Base-by-base conservation (phyloP, 2,888 invertebrate species). In the Gryllus longicercus region DNA sequence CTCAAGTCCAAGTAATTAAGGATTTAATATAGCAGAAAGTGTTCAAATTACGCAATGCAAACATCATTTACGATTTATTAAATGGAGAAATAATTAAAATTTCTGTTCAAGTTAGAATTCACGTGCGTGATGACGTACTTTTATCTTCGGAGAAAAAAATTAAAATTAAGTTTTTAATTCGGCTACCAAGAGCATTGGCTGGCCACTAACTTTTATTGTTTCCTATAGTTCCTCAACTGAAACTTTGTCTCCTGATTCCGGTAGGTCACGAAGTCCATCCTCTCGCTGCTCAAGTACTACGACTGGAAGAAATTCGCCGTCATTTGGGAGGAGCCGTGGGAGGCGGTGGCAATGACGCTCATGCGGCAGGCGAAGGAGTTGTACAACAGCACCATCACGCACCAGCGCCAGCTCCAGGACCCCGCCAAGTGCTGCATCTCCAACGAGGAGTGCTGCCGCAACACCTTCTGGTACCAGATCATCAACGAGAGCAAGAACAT, bases 301-400 rank as follows among this genome's bases (percentile, higher is more conserved):
- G 92, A 94, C 85, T 99, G 99, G 99, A 92, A 92, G 84, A 96
- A 96, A 87, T 98, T 98, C 88, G 94, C 96, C 38, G 94, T 98
- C 82, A 90, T 97, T 77, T 93, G 94, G 85, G 96, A 96, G 86
- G 92, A 93, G 85, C 89, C 91, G 8, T 95, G 94, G 93, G 89
- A 91, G 84, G 94, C 93, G 2, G 96, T 97, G 38, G 96, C 96
- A 0, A 89, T 93, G 83, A 94, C 94, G 2, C 88, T 98, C 81
- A 91, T 92, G 86, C 91, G 92, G 83, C 93, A 95, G 86, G 96
- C 96, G 0, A 88, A 89, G 84, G 89, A 90, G 83, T 90, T 91
- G 38, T 85, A 86, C 85, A 95, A 95, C 86, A 94, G 97, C 91
- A 95, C 94, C 76, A 92, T 97, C 82, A 96, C 95, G 86, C 94